A percentile compares a stretch with the other conserved stretches of the same genome.
Conservation (phyloP, 2,797 vertebrate species). For the Mormyrops attenuatus region DNA sequence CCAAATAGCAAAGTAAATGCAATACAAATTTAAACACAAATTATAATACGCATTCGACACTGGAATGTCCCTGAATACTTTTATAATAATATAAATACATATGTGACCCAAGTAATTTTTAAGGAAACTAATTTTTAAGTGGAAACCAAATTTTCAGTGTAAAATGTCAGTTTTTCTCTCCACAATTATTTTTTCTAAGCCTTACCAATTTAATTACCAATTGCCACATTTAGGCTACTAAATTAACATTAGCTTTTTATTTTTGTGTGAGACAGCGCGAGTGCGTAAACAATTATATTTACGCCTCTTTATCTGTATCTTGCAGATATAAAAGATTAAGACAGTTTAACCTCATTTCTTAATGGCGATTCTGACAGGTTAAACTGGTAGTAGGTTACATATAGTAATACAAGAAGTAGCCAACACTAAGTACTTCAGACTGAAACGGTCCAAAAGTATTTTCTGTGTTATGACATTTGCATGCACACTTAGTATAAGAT, state of each 20-base stretch:
- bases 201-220: background rate
- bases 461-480: background rate
- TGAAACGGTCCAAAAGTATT: background rate
- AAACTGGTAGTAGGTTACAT: background rate
- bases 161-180: background rate
- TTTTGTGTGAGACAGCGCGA: background rate
- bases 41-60: background rate
- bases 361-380: background rate
- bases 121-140: background rate
- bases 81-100: background rate
- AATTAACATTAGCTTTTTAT: background rate
- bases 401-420: background rate
- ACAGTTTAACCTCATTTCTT: background rate
- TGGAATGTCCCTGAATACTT: background rate
- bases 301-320: background rate
- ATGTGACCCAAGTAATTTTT: background rate
- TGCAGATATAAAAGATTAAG: background rate
- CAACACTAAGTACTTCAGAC: background rate
- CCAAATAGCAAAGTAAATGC: background rate
- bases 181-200: background rate
- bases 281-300: background rate
- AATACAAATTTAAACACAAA: background rate
- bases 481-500: conserved; percentile 16
- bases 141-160: background rate
- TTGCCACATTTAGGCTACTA: background rate